Conservation (phyloP, 2,797 vertebrate genomes). For the Girardinus metallicus region DNA sequence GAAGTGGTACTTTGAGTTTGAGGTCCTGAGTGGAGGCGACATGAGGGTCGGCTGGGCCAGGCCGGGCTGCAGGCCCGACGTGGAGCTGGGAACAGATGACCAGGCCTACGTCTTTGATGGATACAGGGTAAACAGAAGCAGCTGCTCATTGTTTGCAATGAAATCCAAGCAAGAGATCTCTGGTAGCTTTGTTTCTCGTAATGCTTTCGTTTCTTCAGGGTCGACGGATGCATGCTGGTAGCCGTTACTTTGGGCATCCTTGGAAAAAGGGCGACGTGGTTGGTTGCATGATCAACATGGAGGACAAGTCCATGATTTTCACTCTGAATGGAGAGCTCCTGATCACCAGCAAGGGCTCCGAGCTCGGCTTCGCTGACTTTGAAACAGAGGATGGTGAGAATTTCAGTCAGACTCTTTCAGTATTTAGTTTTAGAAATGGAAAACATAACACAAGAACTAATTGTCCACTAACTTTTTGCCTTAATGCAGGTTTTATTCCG, state of each 20-base stretch:
- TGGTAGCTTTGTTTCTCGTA: neutral
- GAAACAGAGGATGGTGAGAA: conserved; percentile 92
- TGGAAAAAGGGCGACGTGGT: conserved; percentile 98
- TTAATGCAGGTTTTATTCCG: conserved; percentile 90
- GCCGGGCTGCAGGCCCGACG: conserved; percentile 90
- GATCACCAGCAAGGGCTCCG: conserved; percentile 96
- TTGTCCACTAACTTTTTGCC: neutral
- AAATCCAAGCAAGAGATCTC: too few species aligned
- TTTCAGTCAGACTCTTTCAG: conserved; percentile 17
- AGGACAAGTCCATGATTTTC: conserved; percentile 98
- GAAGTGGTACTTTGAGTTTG: conserved; percentile 99
- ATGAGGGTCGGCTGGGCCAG: conserved; percentile 99
- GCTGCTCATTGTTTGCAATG: neutral
- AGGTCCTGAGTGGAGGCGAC: conserved; percentile 92
- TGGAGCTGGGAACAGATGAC: conserved; percentile 91
- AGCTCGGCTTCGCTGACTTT: conserved; percentile 96
- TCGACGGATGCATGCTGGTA: conserved; percentile 93
- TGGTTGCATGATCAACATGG: conserved; percentile 98
- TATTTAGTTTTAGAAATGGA: neutral
- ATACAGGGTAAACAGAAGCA: conserved; percentile 85
- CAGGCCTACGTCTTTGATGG: conserved; percentile 97
- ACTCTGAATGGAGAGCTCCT: conserved; percentile 97
- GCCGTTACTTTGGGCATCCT: conserved; percentile 91
- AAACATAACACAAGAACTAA: neutral
- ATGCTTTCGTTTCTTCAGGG: conserved; percentile 77